Base-by-base conservation (phyloP, 2,113 vertebrate species). In the Perccottus glenii region DNA sequence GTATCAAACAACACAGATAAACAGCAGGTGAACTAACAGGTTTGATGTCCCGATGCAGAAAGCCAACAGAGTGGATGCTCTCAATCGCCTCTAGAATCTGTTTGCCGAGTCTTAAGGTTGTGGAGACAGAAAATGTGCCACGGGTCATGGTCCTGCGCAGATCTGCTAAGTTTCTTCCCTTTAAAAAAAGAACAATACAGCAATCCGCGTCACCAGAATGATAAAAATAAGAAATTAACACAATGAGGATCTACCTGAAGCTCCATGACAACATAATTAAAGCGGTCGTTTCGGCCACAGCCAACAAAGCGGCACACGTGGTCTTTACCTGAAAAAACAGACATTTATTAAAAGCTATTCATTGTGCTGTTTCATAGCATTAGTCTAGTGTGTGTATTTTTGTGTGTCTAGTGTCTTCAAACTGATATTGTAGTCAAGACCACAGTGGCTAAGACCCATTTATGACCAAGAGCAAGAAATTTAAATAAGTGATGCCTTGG, bases 221-320 rank as follows among this genome's bases (percentile, higher is more conserved):
- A 38, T 5, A 6, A 2, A 14, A 57, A 10, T 0, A 46, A 71
- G 46, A 7, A 57, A 5, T 15, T n/a, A 6, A 61, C 3, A 11
- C 15, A 5, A 4, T 36, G 0, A 10, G 6, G 9, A 33, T 76
- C 60, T 80, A 99, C 98, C 95, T 99, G 98, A 60, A 99, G 94
- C 62, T 99, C 96, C 98, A 99, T 99, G 80, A 98, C 98, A 77
- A 99, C 97, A 46, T 98, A 99, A 89, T 99, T 99, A 92, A 99
- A 99, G 73, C 96, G 94, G 84, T 99, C 98, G 49, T 98, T 99
- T 65, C 96, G 93, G 78, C 98, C 98, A 89, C 96, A 98, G 73
- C 98, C 96, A 83, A 99, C 95, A 82, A 99, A 99, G 83, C 94
- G 95, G 84, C 98, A 99, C 66, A 99, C 93, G 47, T 99, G 97